phyloP scores from a whole-genome alignment of 2,888 invertebrate species.

The Diabrotica balteata region DNA sequence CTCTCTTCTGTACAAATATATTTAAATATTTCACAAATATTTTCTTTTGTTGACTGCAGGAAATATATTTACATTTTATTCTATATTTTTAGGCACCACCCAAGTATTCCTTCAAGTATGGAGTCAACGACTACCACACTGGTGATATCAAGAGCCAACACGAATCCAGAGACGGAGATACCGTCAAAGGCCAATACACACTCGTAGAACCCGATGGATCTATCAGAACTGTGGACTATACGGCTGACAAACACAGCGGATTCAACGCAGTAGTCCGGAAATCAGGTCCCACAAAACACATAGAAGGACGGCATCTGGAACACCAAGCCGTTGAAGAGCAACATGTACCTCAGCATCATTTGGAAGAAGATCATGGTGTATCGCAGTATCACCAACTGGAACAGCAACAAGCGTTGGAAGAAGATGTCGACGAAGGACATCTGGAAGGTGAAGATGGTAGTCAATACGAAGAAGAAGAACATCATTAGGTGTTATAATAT shows the following conservation, averaged over 20 bases:
- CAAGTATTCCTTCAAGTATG: slow-evolving; percentile 57
- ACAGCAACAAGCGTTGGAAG: slow-evolving; percentile 9
- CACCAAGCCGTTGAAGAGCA: slow-evolving; percentile 26
- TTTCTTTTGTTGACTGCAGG: too few species aligned
- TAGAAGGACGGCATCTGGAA: slow-evolving; percentile 30
- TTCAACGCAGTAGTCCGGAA: slow-evolving; percentile 57
- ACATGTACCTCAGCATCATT: slow-evolving; percentile 24
- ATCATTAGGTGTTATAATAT: too few species aligned
- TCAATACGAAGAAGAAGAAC: background rate
- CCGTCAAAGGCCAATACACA: slow-evolving; percentile 58
- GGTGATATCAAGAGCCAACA: slow-evolving; percentile 57
- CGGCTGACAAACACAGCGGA: slow-evolving; percentile 57
- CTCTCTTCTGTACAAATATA: too few species aligned
- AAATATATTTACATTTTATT: background rate
- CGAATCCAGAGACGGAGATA: slow-evolving; percentile 56
- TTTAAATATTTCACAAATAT: too few species aligned
- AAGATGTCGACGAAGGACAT: slow-evolving; percentile 4
- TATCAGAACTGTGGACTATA: slow-evolving; percentile 57
- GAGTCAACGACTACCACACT: slow-evolving; percentile 57
- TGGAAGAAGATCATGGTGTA: background rate
- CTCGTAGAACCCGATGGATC: slow-evolving; percentile 59
- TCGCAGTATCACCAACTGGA: background rate
- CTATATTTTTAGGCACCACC: slow-evolving; percentile 49
- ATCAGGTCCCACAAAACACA: slow-evolving; percentile 38
- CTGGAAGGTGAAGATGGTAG: background rate